Evolutionary conservation across 2,113 vertebrate genomes (phyloP).

Genomic region (Manacus vitellinus): DNA sequence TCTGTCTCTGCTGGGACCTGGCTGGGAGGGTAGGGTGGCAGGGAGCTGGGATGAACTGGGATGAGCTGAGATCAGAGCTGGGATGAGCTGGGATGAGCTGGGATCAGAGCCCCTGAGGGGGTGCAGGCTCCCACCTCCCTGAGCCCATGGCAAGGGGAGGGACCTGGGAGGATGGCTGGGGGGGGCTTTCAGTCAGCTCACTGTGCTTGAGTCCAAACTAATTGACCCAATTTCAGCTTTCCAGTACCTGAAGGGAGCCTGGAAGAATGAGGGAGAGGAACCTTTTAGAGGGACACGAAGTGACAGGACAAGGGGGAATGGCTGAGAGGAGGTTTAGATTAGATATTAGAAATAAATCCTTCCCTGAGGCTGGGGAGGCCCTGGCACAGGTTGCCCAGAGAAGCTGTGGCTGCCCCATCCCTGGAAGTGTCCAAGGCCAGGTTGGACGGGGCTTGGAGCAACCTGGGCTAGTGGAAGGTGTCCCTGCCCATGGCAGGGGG

Average conservation of each 20-base stretch:
- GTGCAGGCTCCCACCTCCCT: not conserved
- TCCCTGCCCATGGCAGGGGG: not conserved
- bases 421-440: not conserved
- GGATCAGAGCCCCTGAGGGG: not conserved
- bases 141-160: not conserved
- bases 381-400: not conserved
- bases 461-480: not conserved
- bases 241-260: not conserved
- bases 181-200: not conserved
- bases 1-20: not conserved
- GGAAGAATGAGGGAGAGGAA: not conserved
- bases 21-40: not conserved
- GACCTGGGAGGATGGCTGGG: accelerated
- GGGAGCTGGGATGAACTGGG: not conserved
- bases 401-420: not conserved
- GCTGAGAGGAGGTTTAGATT: not conserved
- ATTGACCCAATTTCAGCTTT: not conserved
- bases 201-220: not conserved
- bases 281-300: not conserved
- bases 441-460: not conserved
- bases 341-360: not conserved
- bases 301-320: not conserved
- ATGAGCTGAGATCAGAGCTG: not conserved
- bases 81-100: not conserved
- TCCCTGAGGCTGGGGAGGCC: not conserved